phyloP scores from a whole-genome alignment of 2,888 invertebrate genomes.

The Sarcophaga rosellei region DNA sequence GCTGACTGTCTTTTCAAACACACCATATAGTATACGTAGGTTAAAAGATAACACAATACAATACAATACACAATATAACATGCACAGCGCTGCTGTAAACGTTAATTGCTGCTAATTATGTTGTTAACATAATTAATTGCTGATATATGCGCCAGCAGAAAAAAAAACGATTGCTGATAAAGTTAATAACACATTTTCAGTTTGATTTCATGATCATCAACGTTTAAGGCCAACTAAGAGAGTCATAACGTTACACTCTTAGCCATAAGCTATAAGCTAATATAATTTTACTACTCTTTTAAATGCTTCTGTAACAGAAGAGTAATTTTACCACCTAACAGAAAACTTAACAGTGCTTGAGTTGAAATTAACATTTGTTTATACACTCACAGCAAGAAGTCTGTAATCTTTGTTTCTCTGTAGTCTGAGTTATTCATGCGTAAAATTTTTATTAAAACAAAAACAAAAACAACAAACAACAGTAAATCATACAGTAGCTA shows the following conservation, averaged over 20 bases:
- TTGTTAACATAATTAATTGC: conserved; percentile 41
- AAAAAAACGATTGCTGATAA: neutral
- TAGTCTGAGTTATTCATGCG: too few species aligned
- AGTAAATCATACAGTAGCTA: too few species aligned
- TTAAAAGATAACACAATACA: neutral
- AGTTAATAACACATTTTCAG: conserved; percentile 6
- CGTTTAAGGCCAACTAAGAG: conserved; percentile 3
- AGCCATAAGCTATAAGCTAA: neutral
- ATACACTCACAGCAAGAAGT: neutral
- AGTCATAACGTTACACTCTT: neutral
- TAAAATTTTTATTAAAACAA: too few species aligned
- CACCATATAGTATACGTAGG: neutral
- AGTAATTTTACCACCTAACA: neutral
- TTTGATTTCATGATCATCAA: conserved; percentile 33
- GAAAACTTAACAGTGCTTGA: neutral
- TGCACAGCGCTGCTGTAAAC: neutral
- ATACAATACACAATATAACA: neutral
- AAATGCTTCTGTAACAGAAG: neutral
- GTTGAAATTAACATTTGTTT: conserved; percentile 10
- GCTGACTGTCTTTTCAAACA: conserved; percentile 4
- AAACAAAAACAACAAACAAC: too few species aligned
- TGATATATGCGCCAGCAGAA: neutral
- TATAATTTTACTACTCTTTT: conserved; percentile 2
- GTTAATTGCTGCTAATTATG: conserved; percentile 45
- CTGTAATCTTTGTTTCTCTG: too few species aligned